A percentile compares a stretch with the other conserved stretches of the same genome.
Conservation (phyloP, 2,797 vertebrate genomes). For the Selene dorsalis region DNA sequence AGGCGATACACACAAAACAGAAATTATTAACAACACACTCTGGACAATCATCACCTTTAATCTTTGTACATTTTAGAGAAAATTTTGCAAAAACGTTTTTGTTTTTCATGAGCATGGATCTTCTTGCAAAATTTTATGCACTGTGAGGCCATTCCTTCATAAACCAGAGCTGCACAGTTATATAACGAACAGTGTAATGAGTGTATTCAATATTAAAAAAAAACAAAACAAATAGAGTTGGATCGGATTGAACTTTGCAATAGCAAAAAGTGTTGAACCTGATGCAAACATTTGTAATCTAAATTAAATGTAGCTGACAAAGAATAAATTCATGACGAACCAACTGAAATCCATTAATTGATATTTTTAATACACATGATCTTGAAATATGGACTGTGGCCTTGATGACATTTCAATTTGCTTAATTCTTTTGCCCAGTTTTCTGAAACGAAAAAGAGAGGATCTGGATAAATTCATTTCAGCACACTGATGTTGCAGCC, state of each 20-base stretch:
- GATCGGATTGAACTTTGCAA: background rate
- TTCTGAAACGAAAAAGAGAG: background rate
- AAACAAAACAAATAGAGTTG: too few relatives aligned
- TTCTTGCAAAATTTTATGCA: background rate
- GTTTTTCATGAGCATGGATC: too few relatives aligned
- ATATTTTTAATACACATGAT: background rate
- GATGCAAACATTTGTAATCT: background rate
- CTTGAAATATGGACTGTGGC: background rate
- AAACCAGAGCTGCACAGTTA: background rate
- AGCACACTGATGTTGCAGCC: constrained; percentile 26
- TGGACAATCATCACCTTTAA: background rate
- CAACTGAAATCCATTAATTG: too few relatives aligned
- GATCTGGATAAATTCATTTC: constrained; percentile 4
- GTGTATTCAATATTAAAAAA: too few relatives aligned
- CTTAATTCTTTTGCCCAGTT: background rate
- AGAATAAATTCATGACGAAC: background rate
- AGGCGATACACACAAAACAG: constrained; percentile 34
- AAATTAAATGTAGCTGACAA: background rate
- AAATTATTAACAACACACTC: background rate
- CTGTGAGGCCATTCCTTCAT: background rate
- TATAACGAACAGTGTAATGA: background rate
- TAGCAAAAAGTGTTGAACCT: background rate
- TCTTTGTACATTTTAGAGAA: background rate
- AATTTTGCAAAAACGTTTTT: too few relatives aligned
- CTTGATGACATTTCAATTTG: background rate